Evolutionary conservation across 64 coral and sea anemone species (phyloP).

Genomic region (Actinia tenebrosa): DNA sequence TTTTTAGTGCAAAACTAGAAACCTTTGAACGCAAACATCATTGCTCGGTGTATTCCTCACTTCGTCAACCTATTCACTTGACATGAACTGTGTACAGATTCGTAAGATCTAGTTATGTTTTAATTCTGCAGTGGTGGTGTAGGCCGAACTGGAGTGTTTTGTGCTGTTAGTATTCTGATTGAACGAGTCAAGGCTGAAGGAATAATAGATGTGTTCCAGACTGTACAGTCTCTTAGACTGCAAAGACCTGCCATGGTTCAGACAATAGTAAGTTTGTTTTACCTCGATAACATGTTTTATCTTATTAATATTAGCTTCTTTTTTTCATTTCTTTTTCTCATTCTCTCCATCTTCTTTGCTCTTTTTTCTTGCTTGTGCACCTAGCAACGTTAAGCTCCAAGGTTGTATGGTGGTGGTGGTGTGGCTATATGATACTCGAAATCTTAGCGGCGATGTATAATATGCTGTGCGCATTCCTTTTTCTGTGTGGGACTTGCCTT

Average conservation of each 20-base stretch:
- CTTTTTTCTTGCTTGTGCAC: not conserved
- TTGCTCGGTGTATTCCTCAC: no score
- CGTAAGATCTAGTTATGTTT: not conserved
- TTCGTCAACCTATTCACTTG: not conserved
- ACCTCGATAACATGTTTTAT: not conserved
- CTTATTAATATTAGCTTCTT: not conserved
- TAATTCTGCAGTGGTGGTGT: constrained; percentile 71
- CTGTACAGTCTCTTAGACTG: constrained; percentile 76
- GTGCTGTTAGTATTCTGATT: constrained; percentile 84
- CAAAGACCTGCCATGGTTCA: constrained; percentile 97
- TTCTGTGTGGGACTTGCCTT: no score
- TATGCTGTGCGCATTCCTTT: no score
- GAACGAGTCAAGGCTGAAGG: constrained; percentile 90
- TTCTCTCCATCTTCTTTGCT: not conserved
- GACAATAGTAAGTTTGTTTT: constrained; percentile 57
- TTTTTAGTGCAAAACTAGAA: not conserved
- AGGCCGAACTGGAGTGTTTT: constrained; percentile 91
- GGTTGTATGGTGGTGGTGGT: no score
- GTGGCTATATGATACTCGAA: no score
- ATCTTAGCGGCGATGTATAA: no score
- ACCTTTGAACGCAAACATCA: not conserved
- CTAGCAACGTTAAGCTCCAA: not conserved
- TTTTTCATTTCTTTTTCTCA: not conserved
- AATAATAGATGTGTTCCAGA: constrained; percentile 97
- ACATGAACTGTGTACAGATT: not conserved